Evolutionary conservation across 2,113 vertebrate species (phyloP), one percentile per base, ranked within the genome.

Genomic region (Oenanthe melanoleuca): DNA sequence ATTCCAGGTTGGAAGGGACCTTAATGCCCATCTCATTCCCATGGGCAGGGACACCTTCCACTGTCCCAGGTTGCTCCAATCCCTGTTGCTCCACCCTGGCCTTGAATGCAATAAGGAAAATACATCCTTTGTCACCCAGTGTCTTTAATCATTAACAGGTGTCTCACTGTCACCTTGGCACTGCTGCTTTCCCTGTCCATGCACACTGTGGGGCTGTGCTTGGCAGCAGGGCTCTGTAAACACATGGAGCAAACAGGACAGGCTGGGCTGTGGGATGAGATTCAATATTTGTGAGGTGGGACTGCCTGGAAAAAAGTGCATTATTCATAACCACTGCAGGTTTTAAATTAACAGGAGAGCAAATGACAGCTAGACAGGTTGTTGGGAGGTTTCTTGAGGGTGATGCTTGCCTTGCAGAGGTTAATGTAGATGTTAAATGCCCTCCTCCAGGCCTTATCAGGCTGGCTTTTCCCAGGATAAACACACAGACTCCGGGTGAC

Each of bases 311-410:
- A 45, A 33, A 42, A 77, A 26, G 12, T 0, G 10, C 7, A 0
- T n/a, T 56, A 0, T 38, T 80, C 38, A 44, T 44, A 44, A 19
- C 57, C 50, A 0, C 16, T 0, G 1, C 24, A 0, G 3, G 57
- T 13, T 33, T 66, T 5, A 34, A 78, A 11, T 7, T 5, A 61
- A 29, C 6, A 1, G 8, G 19, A 38, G n/a, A 3, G 10, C 10
- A 11, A 11, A 4, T 12, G 6, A 12, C 31, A 28, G 34, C 8
- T 34, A 2, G 38, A 6, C 14, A 19, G 44, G 7, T 11, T 2
- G 14, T 10, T 44, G 55, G 26, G n/a, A 60, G 16, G n/a, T 29
- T 75, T 80, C 9, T 34, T 23, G n/a, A 11, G 44, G 33, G 40
- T 3, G 53, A 11, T 50, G 38, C n/a, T 81, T 66, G 56, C 7